Evolutionary conservation across 2,888 invertebrate genomes (phyloP), one percentile per base, ranked within the genome.

Genomic region (Lochmaea capreae): DNA sequence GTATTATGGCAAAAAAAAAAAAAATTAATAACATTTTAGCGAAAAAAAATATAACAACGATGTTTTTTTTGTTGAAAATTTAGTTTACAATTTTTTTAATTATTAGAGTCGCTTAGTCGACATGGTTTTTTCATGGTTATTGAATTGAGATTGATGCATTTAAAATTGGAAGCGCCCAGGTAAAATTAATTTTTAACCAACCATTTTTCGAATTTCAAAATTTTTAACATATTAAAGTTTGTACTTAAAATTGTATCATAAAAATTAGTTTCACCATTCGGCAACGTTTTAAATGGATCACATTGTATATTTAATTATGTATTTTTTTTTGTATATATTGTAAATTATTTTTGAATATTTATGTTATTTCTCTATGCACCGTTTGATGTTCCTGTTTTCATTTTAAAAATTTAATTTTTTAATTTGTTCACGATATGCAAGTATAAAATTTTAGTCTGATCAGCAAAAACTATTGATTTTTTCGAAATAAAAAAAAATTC

Each of bases 271-370:
- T 10, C 16, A 16, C 16, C 16, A 16, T 18, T 54, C 52, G n/a
- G n/a, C 16, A 10, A 16, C 11, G 10, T 18, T 54, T 54, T 54
- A 54, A 18, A 10, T 54, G 18, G 16, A 54, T 54, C 54, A 54
- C 54, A 18, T 18, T 54, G 54, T 54, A 54, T 54, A 18, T 54
- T 18, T 54, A 18, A 54, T 54, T 54, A 54, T 54, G 18, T 54
- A 54, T 18, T 18, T 54, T 54, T 16, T 54, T 52, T n/a, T 52
- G 18, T 54, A 54, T 54, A 54, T 54, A 54, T 54, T 54, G 54
- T 54, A 54, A 54, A 54, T 54, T 54, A 54, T 54, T 54, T n/a
- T 54, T 54, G 18, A 54, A 54, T 54, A 54, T 54, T 54, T 54
- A 18, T 54, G 54, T 54, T 54, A 54, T 54, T 54, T 54, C 9